Evolutionary conservation across 1,140 invertebrate species (phyloP).

Genomic region (Drosophila mauritiana): DNA sequence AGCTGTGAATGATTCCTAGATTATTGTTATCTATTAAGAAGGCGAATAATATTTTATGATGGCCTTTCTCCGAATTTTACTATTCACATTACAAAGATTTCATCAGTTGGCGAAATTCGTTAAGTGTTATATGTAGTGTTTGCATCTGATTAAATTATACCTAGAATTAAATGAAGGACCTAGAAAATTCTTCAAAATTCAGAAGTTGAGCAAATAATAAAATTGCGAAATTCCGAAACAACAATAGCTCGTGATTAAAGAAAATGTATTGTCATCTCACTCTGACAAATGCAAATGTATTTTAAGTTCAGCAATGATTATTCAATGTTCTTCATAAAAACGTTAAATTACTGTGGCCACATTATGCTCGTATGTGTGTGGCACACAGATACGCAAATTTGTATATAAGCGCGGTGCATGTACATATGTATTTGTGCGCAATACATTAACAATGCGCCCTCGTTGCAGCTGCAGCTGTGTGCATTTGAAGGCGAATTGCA

Average conservation of each 20-base stretch:
- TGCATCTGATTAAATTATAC: no score
- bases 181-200: no score
- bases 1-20: background rate
- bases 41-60: background rate
- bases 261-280: background rate
- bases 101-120: no score
- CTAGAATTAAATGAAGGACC: no score
- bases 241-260: no score
- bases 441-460: slow-evolving; percentile 3
- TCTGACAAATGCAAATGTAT: background rate
- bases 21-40: background rate
- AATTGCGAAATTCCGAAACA: no score
- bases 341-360: background rate
- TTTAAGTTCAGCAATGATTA: background rate
- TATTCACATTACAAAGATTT: no score
- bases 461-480: slow-evolving; percentile 39
- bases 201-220: background rate
- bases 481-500: slow-evolving; percentile 39
- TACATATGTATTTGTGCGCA: background rate
- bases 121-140: no score
- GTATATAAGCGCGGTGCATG: background rate
- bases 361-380: background rate
- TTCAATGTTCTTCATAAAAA: background rate
- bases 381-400: background rate
- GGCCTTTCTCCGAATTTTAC: no score